These are phyloP conservation scores for Eumerus sabulonum DNA, from an alignment of 2,888 invertebrate genomes.

Conservation along the genomic window DNA sequence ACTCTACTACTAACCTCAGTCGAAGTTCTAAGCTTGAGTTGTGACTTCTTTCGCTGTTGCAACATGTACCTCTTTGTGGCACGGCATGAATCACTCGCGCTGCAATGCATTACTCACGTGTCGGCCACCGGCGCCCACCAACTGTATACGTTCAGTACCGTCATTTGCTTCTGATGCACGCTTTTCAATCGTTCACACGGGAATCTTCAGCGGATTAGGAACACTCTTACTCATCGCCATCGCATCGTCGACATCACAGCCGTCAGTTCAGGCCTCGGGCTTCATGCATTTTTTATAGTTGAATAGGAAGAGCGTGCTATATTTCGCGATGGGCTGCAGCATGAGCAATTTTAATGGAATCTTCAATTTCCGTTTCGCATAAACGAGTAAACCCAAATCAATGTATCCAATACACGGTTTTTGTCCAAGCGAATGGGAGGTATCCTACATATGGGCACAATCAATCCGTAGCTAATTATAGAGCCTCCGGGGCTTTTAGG, in stretches of 20 bases:
- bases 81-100: conserved; percentile 52
- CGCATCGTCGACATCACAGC: conserved; percentile 42
- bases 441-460: conserved; percentile 47
- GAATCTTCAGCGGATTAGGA: conserved; percentile 51
- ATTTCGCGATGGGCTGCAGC: conserved; percentile 39
- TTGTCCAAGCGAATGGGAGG: conserved; percentile 9
- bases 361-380: conserved; percentile 64
- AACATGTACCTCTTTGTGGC: no score
- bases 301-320: no score
- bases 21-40: not conserved
- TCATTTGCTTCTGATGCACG: conserved; percentile 20
- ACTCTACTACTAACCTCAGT: conserved; percentile 40
- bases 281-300: not conserved
- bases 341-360: conserved; percentile 68
- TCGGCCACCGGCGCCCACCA: conserved; percentile 55
- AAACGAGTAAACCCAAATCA: not conserved
- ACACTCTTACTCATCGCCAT: conserved; percentile 38
- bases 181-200: conserved; percentile 67
- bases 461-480: conserved; percentile 67
- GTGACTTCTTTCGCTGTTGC: conserved; percentile 20
- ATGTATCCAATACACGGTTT: conserved; percentile 18
- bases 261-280: conserved; percentile 34
- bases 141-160: conserved; percentile 13
- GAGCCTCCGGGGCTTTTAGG: conserved; percentile 57
- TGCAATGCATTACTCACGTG: conserved; percentile 64